Conservation (phyloP, 2,888 invertebrate species). For the Pandemis heparana region DNA sequence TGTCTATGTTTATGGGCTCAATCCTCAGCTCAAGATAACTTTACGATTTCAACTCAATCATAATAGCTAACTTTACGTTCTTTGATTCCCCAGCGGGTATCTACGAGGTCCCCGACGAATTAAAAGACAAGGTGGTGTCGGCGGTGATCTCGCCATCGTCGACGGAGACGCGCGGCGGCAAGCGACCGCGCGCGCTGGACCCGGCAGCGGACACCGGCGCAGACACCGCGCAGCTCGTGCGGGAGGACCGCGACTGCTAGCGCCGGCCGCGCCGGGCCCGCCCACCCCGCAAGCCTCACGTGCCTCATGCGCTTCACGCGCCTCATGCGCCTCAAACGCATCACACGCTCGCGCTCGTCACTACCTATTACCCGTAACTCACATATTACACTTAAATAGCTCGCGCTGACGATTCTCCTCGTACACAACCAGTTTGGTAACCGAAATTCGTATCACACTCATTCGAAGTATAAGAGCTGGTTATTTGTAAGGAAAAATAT, state of each 20-base stretch:
- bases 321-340: neutral
- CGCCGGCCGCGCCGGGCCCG: slow-evolving; percentile 33
- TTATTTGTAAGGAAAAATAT: neutral
- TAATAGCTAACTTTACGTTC: slow-evolving; percentile 9
- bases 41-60: too few relatives aligned
- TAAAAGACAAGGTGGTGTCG: slow-evolving; percentile 89
- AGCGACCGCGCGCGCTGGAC: slow-evolving; percentile 92
- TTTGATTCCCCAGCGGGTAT: slow-evolving; percentile 83
- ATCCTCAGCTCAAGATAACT: neutral
- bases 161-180: slow-evolving; percentile 91
- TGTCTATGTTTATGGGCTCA: too few relatives aligned
- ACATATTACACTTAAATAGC: neutral
- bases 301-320: neutral
- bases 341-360: slow-evolving; percentile 3
- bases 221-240: slow-evolving; percentile 96
- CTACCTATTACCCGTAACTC: slow-evolving; percentile 25
- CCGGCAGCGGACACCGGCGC: slow-evolving; percentile 95
- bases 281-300: neutral
- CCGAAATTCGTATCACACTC: neutral
- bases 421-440: neutral
- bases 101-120: slow-evolving; percentile 93
- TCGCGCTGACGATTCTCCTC: neutral
- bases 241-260: slow-evolving; percentile 91
- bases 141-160: slow-evolving; percentile 93
- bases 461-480: too few relatives aligned